These are phyloP conservation scores for Nudaria mundana DNA, from an alignment of 2,888 invertebrate genomes.

Conservation along the genomic window DNA sequence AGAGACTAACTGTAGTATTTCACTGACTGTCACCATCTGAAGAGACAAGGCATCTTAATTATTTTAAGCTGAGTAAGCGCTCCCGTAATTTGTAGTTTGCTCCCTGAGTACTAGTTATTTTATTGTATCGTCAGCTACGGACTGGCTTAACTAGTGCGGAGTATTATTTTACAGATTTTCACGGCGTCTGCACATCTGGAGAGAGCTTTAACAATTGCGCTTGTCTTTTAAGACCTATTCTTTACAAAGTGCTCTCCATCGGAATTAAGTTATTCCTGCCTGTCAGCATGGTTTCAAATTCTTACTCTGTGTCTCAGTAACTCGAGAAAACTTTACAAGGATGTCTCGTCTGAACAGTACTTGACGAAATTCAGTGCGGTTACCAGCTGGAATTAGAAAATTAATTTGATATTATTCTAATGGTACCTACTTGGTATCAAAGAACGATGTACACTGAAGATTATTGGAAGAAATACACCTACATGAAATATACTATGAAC, in stretches of 20 bases:
- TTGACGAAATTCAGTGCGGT: conserved; percentile 28
- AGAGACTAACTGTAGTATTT: conserved; percentile 25
- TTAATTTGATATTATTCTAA: too few relatives aligned
- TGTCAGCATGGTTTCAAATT: conserved; percentile 43
- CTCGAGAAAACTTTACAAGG: conserved; percentile 29
- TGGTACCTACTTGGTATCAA: too few relatives aligned
- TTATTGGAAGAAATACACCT: too few relatives aligned
- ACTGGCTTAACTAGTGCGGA: conserved; percentile 54
- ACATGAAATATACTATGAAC: too few relatives aligned
- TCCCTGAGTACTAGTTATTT: conserved; percentile 62
- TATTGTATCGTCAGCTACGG: conserved; percentile 69
- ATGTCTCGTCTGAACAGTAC: conserved; percentile 31
- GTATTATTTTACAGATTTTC: conserved; percentile 73
- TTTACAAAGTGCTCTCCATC: conserved; percentile 60
- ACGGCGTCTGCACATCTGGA: conserved; percentile 61
- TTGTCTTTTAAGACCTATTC: conserved; percentile 55
- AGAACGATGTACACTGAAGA: too few relatives aligned
- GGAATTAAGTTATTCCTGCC: conserved; percentile 59
- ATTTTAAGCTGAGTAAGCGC: conserved; percentile 70
- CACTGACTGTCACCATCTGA: conserved; percentile 40
- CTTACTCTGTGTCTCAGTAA: conserved; percentile 34
- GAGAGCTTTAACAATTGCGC: conserved; percentile 49
- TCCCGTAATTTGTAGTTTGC: conserved; percentile 68
- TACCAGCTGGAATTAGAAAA: conserved; percentile 27
- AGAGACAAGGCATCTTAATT: conserved; percentile 74